Evolutionary conservation across 64 coral and sea anemone genomes (phyloP), one percentile per base, ranked within the genome.

Genomic region (Actinia equina): DNA sequence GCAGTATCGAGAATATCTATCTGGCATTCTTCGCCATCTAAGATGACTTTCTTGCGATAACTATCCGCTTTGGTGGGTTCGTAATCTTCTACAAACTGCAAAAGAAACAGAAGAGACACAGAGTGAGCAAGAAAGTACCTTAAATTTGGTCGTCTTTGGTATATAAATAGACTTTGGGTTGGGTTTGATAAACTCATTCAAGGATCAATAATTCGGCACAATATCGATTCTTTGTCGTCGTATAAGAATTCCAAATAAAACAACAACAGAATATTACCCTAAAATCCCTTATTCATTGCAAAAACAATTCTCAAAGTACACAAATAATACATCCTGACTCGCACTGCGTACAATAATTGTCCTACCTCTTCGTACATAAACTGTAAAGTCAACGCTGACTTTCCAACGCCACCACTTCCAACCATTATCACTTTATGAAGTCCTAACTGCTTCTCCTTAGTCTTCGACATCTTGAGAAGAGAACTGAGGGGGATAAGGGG

Each of bases 401-500:
- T 99, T 52, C 97, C 97, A 55, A 99, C 97, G 15, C 97, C 97
- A 22, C 97, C 97, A 91, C 97, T 99, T 49, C 97, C 97, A 60
- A 99, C 97, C 97, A 99, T 99, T 46, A 99, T 99, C 43, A 99
- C 97, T 77, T 99, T 99, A 54, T 99, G 97, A 71, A 99, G 91
- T 20, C 97, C 93, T 69, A 92, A 70, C 89, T 99, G 97, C 86
- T 99, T 99, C 78, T 99, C 96, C 82, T 99, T 99, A 12, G 93
- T 87, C 86, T 93, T 99, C 8, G 96, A 95, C 96, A 99, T 99
- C 22, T 99, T 92, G 55, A 63, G 7, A 88, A 87, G 69, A 84
- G 71, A 62, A 41, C 16, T 20, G 46, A 62, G 45, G 17, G n/a
- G 26, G 26, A 51, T 81, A 92, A 87, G 30, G 70, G 44, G 17